Conservation (phyloP, 1,140 invertebrate genomes). For the Ceratina japonica region DNA sequence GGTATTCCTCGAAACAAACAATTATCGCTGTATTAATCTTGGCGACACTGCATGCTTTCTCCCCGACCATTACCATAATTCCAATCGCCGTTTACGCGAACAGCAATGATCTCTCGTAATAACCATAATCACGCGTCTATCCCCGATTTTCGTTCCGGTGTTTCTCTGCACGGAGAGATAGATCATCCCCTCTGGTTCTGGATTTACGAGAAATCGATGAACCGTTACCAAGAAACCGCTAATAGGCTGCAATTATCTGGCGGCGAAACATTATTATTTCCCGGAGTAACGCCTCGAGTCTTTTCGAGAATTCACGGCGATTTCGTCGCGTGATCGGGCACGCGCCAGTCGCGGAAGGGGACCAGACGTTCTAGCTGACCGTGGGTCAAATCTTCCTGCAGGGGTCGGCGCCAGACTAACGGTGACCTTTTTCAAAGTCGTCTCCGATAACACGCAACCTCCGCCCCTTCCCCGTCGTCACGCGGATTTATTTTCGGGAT, state of each 20-base stretch:
- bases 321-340: slow-evolving; percentile 56
- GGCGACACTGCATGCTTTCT: too few relatives aligned
- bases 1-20: too few relatives aligned
- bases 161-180: not conserved
- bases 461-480: too few relatives aligned
- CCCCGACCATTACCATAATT: slow-evolving; percentile 11
- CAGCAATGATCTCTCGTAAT: slow-evolving; percentile 12
- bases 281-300: slow-evolving; percentile 20
- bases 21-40: too few relatives aligned
- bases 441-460: too few relatives aligned
- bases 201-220: slow-evolving; percentile 14
- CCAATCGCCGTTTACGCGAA: not conserved
- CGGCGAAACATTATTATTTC: slow-evolving; percentile 23
- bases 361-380: not conserved
- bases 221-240: slow-evolving; percentile 29
- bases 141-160: slow-evolving; percentile 19
- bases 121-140: not conserved
- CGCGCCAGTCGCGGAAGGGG: slow-evolving; percentile 24
- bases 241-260: slow-evolving; percentile 34
- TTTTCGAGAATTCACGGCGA: not conserved
- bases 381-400: too few relatives aligned
- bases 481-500: too few relatives aligned
- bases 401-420: too few relatives aligned
- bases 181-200: not conserved
- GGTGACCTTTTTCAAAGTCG: too few relatives aligned